Percentiles rank a stretch among this genome's conserved stretches.
phyloP scores from a whole-genome alignment of 2,888 invertebrate species.

The Therioaphis trifolii region DNA sequence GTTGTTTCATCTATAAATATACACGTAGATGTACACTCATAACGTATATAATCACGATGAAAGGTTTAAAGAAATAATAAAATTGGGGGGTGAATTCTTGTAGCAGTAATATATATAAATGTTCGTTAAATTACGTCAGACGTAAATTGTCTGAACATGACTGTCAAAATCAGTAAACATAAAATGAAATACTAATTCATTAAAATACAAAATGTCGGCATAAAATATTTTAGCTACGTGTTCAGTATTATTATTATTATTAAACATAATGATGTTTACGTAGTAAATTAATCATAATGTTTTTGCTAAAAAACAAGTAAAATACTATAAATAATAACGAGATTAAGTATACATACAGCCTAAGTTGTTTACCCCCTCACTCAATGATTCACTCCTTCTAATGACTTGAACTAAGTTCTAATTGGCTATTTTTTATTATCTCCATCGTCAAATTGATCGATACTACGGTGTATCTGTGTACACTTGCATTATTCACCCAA shows the following conservation, averaged over 20 bases:
- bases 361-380: too few species aligned
- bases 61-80: constrained; percentile 33
- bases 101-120: background rate
- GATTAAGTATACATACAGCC: too few species aligned
- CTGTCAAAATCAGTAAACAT: constrained; percentile 47
- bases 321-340: too few species aligned
- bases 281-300: background rate
- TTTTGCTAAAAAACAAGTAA: too few species aligned
- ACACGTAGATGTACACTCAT: background rate
- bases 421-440: too few species aligned
- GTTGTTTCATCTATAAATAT: constrained; percentile 37
- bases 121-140: constrained; percentile 39
- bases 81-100: constrained; percentile 54
- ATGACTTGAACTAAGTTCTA: too few species aligned
- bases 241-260: background rate
- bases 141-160: constrained; percentile 59
- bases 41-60: constrained; percentile 32
- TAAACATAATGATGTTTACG: background rate
- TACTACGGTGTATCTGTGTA: too few species aligned
- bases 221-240: background rate
- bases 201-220: constrained; percentile 42
- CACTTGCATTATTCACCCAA: too few species aligned
- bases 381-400: too few species aligned
- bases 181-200: constrained; percentile 34
- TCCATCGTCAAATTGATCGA: too few species aligned